Percentiles rank a stretch among this genome's conserved stretches.
These are phyloP conservation scores for Tachina grossa DNA, from an alignment of 2,888 invertebrate genomes.

Conservation along the genomic window DNA sequence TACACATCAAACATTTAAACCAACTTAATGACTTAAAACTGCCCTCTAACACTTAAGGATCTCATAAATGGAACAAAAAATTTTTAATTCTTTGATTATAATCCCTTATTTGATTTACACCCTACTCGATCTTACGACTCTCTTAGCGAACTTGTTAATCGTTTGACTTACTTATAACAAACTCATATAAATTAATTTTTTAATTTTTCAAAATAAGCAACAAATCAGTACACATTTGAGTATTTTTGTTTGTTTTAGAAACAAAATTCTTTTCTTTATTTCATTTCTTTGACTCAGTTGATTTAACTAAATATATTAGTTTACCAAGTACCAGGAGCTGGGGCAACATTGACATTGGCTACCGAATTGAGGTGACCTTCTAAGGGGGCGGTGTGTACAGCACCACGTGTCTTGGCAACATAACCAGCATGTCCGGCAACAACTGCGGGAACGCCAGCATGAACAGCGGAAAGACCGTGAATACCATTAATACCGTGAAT, in stretches of 20 bases:
- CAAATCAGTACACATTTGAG: not conserved
- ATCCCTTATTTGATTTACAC: no score
- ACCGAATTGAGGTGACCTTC: conserved; percentile 59
- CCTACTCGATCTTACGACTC: no score
- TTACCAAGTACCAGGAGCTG: conserved; percentile 70
- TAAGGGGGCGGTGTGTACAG: conserved; percentile 63
- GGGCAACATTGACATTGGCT: conserved; percentile 68
- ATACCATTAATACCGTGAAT: no score
- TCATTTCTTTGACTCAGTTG: not conserved
- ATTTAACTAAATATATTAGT: not conserved
- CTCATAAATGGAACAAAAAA: no score
- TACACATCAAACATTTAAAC: no score
- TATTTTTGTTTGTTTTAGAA: not conserved
- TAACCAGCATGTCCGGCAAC: conserved; percentile 42
- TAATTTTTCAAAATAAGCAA: no score
- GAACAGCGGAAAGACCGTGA: not conserved
- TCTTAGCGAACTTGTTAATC: no score
- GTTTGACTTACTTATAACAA: no score
- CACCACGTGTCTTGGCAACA: conserved; percentile 63
- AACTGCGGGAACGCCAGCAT: conserved; percentile 28
- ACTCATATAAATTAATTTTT: no score
- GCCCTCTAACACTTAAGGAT: no score
- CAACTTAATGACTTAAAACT: no score
- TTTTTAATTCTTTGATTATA: no score
- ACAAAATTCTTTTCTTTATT: not conserved